Evolutionary conservation across 1,140 invertebrate genomes (phyloP).

Genomic region (Danaus melanippus): DNA sequence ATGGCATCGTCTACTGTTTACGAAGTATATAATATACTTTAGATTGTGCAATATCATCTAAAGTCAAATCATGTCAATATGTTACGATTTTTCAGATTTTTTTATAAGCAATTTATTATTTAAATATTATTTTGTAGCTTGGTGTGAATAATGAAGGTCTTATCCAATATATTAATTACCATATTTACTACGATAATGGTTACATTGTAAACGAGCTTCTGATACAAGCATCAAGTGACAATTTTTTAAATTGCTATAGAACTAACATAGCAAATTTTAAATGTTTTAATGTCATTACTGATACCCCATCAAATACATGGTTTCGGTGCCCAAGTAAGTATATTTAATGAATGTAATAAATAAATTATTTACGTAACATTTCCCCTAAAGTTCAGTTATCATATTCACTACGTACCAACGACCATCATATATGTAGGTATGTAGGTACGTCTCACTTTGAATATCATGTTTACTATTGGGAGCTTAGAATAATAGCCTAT

Average conservation of each 20-base stretch:
- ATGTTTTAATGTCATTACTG: slow-evolving; percentile 12
- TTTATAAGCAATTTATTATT: too few species aligned
- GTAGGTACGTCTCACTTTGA: too few species aligned
- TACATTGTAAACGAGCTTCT: slow-evolving; percentile 12
- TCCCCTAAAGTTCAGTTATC: too few species aligned
- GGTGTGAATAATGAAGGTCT: slow-evolving; percentile 75
- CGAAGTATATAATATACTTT: slow-evolving; percentile 58
- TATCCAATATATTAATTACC: slow-evolving; percentile 61
- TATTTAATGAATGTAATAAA: background rate
- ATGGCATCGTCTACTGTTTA: slow-evolving; percentile 72
- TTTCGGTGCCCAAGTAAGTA: slow-evolving; percentile 14
- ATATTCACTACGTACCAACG: too few species aligned
- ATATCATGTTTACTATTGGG: too few species aligned
- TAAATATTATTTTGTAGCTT: slow-evolving; percentile 34
- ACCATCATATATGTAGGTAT: too few species aligned
- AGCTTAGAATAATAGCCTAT: too few species aligned
- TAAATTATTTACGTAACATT: background rate
- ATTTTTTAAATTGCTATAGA: slow-evolving; percentile 11
- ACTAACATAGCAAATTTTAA: slow-evolving; percentile 9
- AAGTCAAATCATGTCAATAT: too few species aligned
- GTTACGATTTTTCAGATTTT: too few species aligned
- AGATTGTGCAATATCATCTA: too few species aligned
- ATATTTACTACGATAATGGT: slow-evolving; percentile 12
- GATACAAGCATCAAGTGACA: background rate
- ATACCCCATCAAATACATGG: slow-evolving; percentile 16